phyloP scores from a whole-genome alignment of 2,113 vertebrate species.

The Prolemur simus region DNA sequence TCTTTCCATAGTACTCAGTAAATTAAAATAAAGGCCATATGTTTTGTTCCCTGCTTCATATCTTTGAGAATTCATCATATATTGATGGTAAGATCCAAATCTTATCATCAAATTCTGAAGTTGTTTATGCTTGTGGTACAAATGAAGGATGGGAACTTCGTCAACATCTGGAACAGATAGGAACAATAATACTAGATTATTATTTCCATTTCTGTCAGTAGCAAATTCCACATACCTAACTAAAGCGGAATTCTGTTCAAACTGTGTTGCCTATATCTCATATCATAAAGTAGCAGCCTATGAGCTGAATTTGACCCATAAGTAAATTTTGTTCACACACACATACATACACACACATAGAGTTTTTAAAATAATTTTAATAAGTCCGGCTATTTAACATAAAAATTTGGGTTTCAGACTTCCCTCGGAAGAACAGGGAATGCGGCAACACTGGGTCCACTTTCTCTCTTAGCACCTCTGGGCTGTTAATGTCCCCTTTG shows the following conservation, averaged over 20 bases:
- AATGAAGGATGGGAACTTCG: slow-evolving; percentile 37
- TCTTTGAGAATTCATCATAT: slow-evolving; percentile 45
- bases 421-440: slow-evolving; percentile 1
- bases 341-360: not conserved
- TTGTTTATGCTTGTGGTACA: slow-evolving; percentile 21
- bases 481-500: not conserved
- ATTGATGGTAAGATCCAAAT: not conserved
- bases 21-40: slow-evolving; percentile 28
- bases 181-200: slow-evolving; percentile 27
- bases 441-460: not conserved
- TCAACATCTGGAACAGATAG: not conserved
- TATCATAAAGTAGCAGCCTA: not conserved
- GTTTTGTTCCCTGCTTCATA: slow-evolving; percentile 21
- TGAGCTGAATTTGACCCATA: not conserved
- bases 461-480: not conserved
- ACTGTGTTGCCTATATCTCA: not conserved
- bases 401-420: slow-evolving; percentile 25
- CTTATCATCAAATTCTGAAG: slow-evolving; percentile 40
- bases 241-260: slow-evolving; percentile 40
- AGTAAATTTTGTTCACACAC: not conserved
- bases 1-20: not conserved
- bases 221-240: not conserved
- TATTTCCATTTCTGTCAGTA: slow-evolving; percentile 29
- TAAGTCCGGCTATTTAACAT: slow-evolving; percentile 14
- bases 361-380: slow-evolving; percentile 43